Conservation (phyloP, 2,888 invertebrate species). For the Aleiodes testaceus region DNA sequence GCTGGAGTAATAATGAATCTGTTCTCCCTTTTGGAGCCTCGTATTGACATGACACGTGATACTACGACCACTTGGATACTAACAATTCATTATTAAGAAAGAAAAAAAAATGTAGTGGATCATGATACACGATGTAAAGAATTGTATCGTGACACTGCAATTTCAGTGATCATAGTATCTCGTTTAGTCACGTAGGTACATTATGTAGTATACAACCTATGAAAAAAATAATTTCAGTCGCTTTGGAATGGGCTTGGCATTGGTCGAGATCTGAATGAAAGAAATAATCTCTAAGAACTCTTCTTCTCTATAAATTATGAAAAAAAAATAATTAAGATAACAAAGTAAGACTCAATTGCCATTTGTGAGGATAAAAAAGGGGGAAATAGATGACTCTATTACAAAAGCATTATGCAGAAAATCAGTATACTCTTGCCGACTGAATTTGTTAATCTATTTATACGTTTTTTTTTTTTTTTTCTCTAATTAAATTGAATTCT, state of each 20-base stretch:
- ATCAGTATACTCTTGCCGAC: slow-evolving; percentile 19
- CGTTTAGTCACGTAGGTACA: slow-evolving; percentile 32
- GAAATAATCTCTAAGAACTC: slow-evolving; percentile 18
- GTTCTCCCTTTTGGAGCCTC: slow-evolving; percentile 24
- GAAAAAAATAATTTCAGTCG: slow-evolving; percentile 30
- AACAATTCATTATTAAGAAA: slow-evolving; percentile 38
- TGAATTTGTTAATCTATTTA: background rate
- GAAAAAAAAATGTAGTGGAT: slow-evolving; percentile 17
- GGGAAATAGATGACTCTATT: slow-evolving; percentile 9
- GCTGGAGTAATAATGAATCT: slow-evolving; percentile 1
- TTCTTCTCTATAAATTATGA: background rate
- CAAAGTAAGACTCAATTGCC: background rate
- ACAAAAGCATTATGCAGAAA: slow-evolving; percentile 14
- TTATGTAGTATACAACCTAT: slow-evolving; percentile 34
- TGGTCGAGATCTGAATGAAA: slow-evolving; percentile 30
- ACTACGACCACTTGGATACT: slow-evolving; percentile 30
- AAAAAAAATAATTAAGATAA: background rate
- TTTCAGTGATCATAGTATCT: slow-evolving; percentile 32
- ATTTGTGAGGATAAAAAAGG: slow-evolving; percentile 1
- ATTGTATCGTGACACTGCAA: slow-evolving; percentile 2
- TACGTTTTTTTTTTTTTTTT: no score
- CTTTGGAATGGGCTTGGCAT: slow-evolving; percentile 18
- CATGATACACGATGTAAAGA: slow-evolving; percentile 7
- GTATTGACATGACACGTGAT: slow-evolving; percentile 30
- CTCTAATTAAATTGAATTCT: slow-evolving; percentile 2